phyloP scores from a whole-genome alignment of 1,140 invertebrate species.

The Drosophila virilis region DNA sequence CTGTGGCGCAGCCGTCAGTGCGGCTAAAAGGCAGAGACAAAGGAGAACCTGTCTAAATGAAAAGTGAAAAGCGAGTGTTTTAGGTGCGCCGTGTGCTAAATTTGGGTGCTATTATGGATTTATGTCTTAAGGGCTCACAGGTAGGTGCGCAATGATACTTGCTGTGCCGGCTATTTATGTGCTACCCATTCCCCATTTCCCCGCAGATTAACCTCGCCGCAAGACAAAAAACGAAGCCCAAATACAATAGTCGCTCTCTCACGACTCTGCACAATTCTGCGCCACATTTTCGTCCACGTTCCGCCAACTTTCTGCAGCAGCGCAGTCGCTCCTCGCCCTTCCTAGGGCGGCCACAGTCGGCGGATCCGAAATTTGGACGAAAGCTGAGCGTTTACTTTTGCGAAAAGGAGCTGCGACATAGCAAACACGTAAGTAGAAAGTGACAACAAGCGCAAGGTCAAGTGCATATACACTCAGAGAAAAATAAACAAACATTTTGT shows the following conservation, averaged over 20 bases:
- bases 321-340: slow-evolving; percentile 74
- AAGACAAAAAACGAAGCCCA: slow-evolving; percentile 79
- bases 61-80: slow-evolving; percentile 25
- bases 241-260: slow-evolving; percentile 62
- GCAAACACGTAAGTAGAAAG: slow-evolving; percentile 46
- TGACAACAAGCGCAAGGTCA: background rate
- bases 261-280: slow-evolving; percentile 58
- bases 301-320: slow-evolving; percentile 74
- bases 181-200: background rate
- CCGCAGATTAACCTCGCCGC: slow-evolving; percentile 77
- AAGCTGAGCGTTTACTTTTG: slow-evolving; percentile 52
- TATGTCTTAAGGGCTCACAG: slow-evolving; percentile 79
- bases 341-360: slow-evolving; percentile 75
- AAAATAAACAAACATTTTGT: background rate
- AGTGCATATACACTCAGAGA: background rate
- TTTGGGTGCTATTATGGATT: slow-evolving; percentile 75
- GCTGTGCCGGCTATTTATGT: background rate
- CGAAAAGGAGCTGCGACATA: slow-evolving; percentile 56
- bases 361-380: slow-evolving; percentile 74
- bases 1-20: slow-evolving; percentile 56
- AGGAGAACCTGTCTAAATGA: slow-evolving; percentile 42
- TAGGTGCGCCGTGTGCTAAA: slow-evolving; percentile 24
- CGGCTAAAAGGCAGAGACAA: slow-evolving; percentile 1
- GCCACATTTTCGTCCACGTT: slow-evolving; percentile 69
- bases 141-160: slow-evolving; percentile 28